phyloP scores from a whole-genome alignment of 2,113 vertebrate genomes.

The Notarius quadriscutis region DNA sequence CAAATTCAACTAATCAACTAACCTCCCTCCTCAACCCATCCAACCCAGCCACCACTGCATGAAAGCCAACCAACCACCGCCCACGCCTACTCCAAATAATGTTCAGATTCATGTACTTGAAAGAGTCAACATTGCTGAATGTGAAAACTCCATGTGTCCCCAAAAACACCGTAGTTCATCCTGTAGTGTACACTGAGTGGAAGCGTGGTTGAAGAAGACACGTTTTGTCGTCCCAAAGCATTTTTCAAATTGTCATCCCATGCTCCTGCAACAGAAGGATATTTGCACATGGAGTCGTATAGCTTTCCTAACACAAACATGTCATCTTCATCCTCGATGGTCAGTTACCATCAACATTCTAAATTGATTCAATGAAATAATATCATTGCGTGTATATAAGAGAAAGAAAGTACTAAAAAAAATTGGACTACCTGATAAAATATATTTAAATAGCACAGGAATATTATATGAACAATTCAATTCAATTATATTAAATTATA shows the following conservation, averaged over 20 bases:
- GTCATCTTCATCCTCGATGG: neutral
- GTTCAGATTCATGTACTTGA: slow-evolving; percentile 58
- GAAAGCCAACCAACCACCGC: slow-evolving; percentile 64
- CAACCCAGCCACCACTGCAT: slow-evolving; percentile 73
- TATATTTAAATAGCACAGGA: neutral
- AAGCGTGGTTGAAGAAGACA: slow-evolving; percentile 15
- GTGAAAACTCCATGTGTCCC: slow-evolving; percentile 30
- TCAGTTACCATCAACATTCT: slow-evolving; percentile 9
- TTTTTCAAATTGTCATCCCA: slow-evolving; percentile 2
- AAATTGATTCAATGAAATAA: neutral
- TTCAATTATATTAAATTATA: neutral
- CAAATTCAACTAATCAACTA: slow-evolving; percentile 60
- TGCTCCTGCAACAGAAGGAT: slow-evolving; percentile 23
- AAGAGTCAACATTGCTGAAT: slow-evolving; percentile 37
- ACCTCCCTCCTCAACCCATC: slow-evolving; percentile 60
- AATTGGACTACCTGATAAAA: slow-evolving; percentile 6
- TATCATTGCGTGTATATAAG: slow-evolving; percentile 2
- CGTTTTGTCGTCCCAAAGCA: slow-evolving; percentile 7
- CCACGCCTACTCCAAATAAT: slow-evolving; percentile 56
- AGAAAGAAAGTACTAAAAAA: neutral
- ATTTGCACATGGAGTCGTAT: slow-evolving; percentile 28
- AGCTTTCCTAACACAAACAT: slow-evolving; percentile 21
- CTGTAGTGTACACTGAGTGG: slow-evolving; percentile 31
- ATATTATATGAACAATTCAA: neutral
- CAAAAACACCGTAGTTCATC: neutral